Base-by-base conservation (phyloP, 1,140 invertebrate genomes). In the Nasonia vitripennis region DNA sequence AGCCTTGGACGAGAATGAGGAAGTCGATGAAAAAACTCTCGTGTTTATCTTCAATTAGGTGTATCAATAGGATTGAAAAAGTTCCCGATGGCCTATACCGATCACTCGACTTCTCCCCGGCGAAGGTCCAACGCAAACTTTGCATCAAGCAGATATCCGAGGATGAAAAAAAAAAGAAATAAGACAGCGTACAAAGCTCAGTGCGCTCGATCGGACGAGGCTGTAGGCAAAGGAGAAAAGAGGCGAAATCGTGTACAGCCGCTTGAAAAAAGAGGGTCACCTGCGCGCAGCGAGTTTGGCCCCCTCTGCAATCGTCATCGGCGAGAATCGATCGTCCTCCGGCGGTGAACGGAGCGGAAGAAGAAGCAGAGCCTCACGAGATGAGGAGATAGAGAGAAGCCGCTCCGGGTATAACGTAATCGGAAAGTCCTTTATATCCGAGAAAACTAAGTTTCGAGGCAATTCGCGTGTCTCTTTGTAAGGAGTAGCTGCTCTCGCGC, bases 381-480 rank as follows among this genome's bases (percentile, higher is more conserved):
- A 85, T 83, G 80, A 86, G 83, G 74, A 84, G 84, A 62, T 17
- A 62, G 84, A 88, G 87, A 84, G 88, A 88, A 89, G 88, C 89
- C 87, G 88, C 86, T 88, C 80, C 81, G 86, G 88, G 89, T 92
- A 27, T 27, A 93, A 93, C 90, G 90, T 91, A 92, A 93, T 93
- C 90, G 90, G 88, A 91, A 91, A 92, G 91, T 92, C 91, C 91
- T 92, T 92, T 92, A 92, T 92, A 92, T 92, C 90, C 89, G 86
- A 86, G 89, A 89, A 93, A 93, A 93, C 92, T 92, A 91, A 93
- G 91, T 93, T 93, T 87, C 89, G 85, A 92, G 92, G 90, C 92
- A 93, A 93, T 93, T 93, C 92, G 91, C 91, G 90, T 92, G 89
- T 92, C 91, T 93, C 92, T 93, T 93, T 93, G 91, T 92, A 91